Evolutionary conservation across 2,888 invertebrate species (phyloP).

Genomic region (Spodoptera littoralis): DNA sequence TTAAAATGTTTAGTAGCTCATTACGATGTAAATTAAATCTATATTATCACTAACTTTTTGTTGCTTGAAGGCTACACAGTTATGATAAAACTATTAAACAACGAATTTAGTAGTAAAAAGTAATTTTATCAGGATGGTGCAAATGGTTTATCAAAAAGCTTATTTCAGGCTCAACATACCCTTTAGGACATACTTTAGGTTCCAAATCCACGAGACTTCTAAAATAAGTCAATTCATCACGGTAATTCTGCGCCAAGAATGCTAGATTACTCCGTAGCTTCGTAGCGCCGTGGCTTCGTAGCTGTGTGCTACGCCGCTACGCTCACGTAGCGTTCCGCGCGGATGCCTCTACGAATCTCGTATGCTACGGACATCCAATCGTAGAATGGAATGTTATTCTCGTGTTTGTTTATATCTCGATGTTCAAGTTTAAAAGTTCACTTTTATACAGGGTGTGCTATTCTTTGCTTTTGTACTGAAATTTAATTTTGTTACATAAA

Average conservation of each 20-base stretch:
- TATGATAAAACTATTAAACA: no score
- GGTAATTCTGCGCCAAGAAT: conserved; percentile 8
- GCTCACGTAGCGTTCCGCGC: conserved; percentile 44
- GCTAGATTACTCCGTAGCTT: conserved; percentile 15
- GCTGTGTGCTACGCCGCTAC: conserved; percentile 39
- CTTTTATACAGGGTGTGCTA: conserved; percentile 24
- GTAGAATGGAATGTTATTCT: conserved; percentile 49
- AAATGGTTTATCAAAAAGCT: no score
- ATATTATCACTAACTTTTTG: no score
- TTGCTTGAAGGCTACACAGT: no score
- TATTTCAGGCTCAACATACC: no score
- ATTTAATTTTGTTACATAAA: no score
- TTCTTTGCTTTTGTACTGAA: conserved; percentile 4
- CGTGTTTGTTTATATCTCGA: conserved; percentile 32
- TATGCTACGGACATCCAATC: conserved; percentile 52
- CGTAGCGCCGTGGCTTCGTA: conserved; percentile 26
- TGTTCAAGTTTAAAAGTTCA: conserved; percentile 24
- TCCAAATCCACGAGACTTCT: no score
- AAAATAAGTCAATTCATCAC: not conserved
- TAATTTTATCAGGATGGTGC: no score
- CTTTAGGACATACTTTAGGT: no score
- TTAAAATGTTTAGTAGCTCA: no score
- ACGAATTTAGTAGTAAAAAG: no score
- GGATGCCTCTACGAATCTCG: conserved; percentile 46
- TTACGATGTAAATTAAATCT: no score